Base-by-base conservation (phyloP, 1,140 invertebrate genomes). In the Archivesica marissinica region DNA sequence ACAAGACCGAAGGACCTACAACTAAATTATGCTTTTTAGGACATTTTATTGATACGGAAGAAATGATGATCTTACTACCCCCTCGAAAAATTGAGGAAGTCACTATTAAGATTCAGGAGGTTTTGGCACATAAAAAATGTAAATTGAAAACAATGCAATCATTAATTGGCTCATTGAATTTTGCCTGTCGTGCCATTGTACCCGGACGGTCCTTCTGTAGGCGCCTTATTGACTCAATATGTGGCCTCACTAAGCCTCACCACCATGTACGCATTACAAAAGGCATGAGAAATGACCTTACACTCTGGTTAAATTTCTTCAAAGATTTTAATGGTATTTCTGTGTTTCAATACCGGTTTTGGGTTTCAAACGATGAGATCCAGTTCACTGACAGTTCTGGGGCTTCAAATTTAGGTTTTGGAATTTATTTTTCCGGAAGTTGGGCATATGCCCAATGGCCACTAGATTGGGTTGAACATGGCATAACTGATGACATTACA, bases 151-250 rank as follows among this genome's bases (percentile, higher is more conserved):
- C 74, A 44, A 47, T 86, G 47, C 77, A 88, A 66, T 70, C 52
- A 23, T 47, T 89, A 15, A 85, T 86, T 17, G 88, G 59, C 4
- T n/a, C 2, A 11, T 52, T 86, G 41, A 88, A 81, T 68, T 87
- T 89, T 44, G 72, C 44, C 28, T 78, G 38, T 35, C 54, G 68
- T 30, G 74, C 66, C 2, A 79, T 87, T 47, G 9, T 23, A 20
- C 75, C 66, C 20, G 86, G 83, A 0, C 6, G 75, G 15, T 25
- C 81, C 17, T 87, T 86, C 44, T 61, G 74, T 47, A 41, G 79
- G 61, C 39, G 39, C 15, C 41, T 88, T 6, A 39, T 66, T 15
- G 61, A 54, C n/a, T 7, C 75, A 30, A 66, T 44, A 23, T 52
- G 77, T 9, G 41, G 77, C 0, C 52, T 87, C 1, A 85, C 86